Percentiles rank a stretch among this genome's conserved stretches.
phyloP scores from a whole-genome alignment of 2,797 vertebrate species.

The Chiroxiphia lanceolata region DNA sequence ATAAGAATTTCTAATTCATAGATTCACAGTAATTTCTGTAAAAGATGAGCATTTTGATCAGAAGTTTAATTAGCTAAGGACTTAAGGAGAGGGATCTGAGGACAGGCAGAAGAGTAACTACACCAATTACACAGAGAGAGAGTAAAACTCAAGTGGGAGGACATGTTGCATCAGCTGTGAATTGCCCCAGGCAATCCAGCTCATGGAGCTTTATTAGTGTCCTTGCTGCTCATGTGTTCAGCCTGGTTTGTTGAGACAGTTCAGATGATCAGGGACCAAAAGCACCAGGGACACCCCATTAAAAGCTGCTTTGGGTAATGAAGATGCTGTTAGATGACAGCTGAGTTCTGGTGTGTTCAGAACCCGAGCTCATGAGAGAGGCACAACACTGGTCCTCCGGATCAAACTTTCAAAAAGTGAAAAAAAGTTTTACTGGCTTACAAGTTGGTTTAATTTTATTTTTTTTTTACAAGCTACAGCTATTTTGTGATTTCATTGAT shows the following conservation, averaged over 20 bases:
- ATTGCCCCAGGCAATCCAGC: background rate
- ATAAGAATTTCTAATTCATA: background rate
- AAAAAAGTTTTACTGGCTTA: background rate
- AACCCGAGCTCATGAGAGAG: background rate
- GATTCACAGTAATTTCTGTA: background rate
- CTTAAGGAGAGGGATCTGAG: background rate
- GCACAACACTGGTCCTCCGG: background rate
- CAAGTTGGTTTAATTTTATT: background rate
- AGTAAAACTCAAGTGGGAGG: background rate
- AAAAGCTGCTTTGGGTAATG: background rate
- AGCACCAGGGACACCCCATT: background rate
- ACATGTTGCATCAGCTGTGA: background rate
- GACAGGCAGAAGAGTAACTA: background rate
- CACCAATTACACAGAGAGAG: background rate
- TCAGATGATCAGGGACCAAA: background rate
- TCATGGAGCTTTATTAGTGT: background rate
- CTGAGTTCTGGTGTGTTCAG: background rate
- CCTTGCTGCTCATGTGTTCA: background rate
- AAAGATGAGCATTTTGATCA: background rate
- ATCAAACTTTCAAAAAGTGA: background rate
- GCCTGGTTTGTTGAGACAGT: background rate
- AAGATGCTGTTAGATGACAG: background rate
- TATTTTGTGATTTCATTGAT: background rate
- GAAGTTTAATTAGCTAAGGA: background rate
- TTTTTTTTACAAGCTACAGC: background rate